These are phyloP conservation scores for Mixornis gularis DNA, from an alignment of 2,113 vertebrate species.

Conservation along the genomic window DNA sequence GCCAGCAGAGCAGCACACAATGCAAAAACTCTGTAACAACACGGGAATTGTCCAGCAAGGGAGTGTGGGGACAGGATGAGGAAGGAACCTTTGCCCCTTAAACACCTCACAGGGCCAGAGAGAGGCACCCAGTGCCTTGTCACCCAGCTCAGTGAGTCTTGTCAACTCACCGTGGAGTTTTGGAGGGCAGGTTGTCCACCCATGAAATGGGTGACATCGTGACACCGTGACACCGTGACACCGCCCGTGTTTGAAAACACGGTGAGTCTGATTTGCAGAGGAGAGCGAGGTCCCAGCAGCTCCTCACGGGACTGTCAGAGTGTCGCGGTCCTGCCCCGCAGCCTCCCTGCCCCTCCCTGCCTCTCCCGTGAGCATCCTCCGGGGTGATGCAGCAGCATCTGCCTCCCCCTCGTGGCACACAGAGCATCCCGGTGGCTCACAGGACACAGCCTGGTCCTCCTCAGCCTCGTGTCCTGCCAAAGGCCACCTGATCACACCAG, in stretches of 20 bases:
- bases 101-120: background rate
- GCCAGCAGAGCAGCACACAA: background rate
- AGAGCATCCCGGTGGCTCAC: background rate
- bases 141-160: background rate
- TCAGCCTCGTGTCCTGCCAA: background rate
- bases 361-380: rapidly evolving
- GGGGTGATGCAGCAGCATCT: background rate
- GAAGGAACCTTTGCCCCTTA: background rate
- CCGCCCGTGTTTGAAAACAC: background rate
- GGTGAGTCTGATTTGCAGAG: background rate
- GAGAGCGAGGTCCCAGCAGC: background rate
- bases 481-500: background rate
- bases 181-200: background rate
- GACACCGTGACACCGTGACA: background rate
- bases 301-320: background rate
- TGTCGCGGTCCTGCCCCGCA: background rate
- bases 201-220: background rate
- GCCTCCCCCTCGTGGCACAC: background rate
- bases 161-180: background rate
- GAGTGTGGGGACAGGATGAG: rapidly evolving
- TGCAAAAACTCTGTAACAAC: rapidly evolving
- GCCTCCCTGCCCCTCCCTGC: background rate
- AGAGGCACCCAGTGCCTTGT: background rate
- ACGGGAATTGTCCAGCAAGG: too few relatives aligned
- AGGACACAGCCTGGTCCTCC: background rate